A percentile compares a stretch with the other conserved stretches of the same genome.
phyloP scores from a whole-genome alignment of 1,140 invertebrate species.

The Procambarus clarkii region DNA sequence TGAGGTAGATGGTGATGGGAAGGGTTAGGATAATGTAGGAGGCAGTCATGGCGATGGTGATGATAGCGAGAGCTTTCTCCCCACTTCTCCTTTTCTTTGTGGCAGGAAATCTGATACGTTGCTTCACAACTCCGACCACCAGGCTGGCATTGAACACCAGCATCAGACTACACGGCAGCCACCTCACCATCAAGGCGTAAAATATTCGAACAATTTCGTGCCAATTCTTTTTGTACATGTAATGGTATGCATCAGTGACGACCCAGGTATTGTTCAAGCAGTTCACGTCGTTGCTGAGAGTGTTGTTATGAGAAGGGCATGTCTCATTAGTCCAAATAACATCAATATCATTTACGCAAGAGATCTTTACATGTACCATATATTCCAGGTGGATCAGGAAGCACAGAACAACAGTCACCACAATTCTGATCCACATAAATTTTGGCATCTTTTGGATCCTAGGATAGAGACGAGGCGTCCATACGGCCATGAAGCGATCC shows the following conservation, averaged over 20 bases:
- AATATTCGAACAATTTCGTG: constrained; percentile 22
- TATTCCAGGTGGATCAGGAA: constrained; percentile 25
- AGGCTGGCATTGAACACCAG: constrained; percentile 34
- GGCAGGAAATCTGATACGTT: constrained; percentile 29
- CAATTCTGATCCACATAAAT: constrained; percentile 22
- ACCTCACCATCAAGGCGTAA: constrained; percentile 17
- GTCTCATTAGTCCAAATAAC: neutral
- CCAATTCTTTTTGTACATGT: constrained; percentile 4
- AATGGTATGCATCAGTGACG: constrained; percentile 3
- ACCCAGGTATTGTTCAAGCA: neutral
- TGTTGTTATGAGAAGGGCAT: neutral
- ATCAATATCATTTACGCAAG: neutral
- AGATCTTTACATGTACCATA: constrained; percentile 1
- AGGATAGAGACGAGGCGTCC: constrained; percentile 29
- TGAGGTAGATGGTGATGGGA: constrained; percentile 53
- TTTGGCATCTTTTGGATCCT: constrained; percentile 35
- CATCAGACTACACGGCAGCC: constrained; percentile 24
- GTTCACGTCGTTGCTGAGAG: neutral
- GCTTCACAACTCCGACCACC: constrained; percentile 27
- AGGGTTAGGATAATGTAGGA: constrained; percentile 43
- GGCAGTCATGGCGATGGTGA: constrained; percentile 47
- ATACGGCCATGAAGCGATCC: constrained; percentile 54
- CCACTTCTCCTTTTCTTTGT: neutral
- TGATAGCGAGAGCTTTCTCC: constrained; percentile 25
- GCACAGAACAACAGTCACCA: constrained; percentile 15